Base-by-base conservation (phyloP, 1,140 invertebrate species). In the Macrobrachium rosenbergii region DNA sequence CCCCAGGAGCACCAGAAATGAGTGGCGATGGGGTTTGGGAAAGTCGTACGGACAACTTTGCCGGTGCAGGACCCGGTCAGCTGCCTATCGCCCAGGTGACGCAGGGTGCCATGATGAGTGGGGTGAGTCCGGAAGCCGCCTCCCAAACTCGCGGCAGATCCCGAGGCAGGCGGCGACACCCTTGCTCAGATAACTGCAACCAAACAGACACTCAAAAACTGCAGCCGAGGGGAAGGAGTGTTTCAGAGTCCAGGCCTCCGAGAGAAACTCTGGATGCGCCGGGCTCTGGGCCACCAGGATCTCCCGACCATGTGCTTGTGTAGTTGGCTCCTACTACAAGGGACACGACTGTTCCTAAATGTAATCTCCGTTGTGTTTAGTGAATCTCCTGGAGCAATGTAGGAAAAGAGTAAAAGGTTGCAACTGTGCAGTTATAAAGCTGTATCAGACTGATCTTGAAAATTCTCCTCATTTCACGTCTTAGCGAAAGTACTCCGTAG, bases 141-240 rank as follows among this genome's bases (percentile, higher is more conserved):
- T 59, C 59, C 43, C 82, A 83, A 45, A 79, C 83, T n/a, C 76
- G 84, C 28, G 84, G 88, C 5, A 59, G 88, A 45, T 69, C 83
- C 23, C 83, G 89, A 17, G 89, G 85, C n/a, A 64, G 87, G 14
- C 83, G 88, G 67, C 73, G 89, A 73, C 72, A 84, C 69, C 87
- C 82, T 45, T 83, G 83, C 64, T 43, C 88, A 52, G 83, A 89
- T 17, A 82, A 77, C 21, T 85, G 85, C 52, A 90, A 88, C 63
- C 87, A 88, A 83, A 89, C 90, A 78, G 90, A 90, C 76, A 86
- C 89, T 21, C 90, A 90, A 69, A 91, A 90, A 84, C 90, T 90
- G 63, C 89, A 89, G 58, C 90, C 89, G 52, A 85, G 76, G 84
- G 82, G 83, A 21, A 88, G 84, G 75, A 90, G 89, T 85, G 87